Evolutionary conservation across 2,888 invertebrate genomes (phyloP).

Genomic region (Achlya flavicornis): DNA sequence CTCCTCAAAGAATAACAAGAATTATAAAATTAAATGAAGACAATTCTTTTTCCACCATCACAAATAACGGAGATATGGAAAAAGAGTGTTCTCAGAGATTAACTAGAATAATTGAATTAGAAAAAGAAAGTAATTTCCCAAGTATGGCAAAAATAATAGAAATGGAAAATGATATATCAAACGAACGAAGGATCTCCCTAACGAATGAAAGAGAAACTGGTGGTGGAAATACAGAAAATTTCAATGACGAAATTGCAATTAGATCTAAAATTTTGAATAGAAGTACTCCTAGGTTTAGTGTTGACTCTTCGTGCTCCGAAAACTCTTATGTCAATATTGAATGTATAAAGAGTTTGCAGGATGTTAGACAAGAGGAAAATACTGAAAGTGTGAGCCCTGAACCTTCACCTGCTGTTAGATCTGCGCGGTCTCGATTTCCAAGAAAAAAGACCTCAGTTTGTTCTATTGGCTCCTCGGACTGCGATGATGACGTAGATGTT

Average conservation of each 20-base stretch:
- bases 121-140: constrained; percentile 72
- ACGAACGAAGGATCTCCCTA: constrained; percentile 77
- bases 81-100: constrained; percentile 67
- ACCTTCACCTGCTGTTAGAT: constrained; percentile 63
- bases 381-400: constrained; percentile 62
- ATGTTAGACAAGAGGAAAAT: constrained; percentile 76
- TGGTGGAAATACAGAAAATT: constrained; percentile 63
- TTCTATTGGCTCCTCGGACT: constrained; percentile 81
- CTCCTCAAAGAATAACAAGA: constrained; percentile 70
- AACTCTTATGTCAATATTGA: constrained; percentile 83
- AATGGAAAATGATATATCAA: constrained; percentile 80
- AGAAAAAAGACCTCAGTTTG: constrained; percentile 80
- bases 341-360: constrained; percentile 80
- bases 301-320: constrained; percentile 83
- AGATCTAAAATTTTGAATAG: constrained; percentile 70
- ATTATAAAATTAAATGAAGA: constrained; percentile 75
- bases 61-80: constrained; percentile 60
- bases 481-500: constrained; percentile 81
- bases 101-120: constrained; percentile 69
- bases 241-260: constrained; percentile 65
- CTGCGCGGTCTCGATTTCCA: constrained; percentile 73
- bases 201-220: constrained; percentile 80
- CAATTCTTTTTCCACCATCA: constrained; percentile 67
- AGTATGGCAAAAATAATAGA: constrained; percentile 81
- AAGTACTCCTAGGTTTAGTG: constrained; percentile 77